Percentiles rank a stretch among this genome's conserved stretches.
Conservation (phyloP, 2,797 vertebrate genomes). For the Sternotherus odoratus region DNA sequence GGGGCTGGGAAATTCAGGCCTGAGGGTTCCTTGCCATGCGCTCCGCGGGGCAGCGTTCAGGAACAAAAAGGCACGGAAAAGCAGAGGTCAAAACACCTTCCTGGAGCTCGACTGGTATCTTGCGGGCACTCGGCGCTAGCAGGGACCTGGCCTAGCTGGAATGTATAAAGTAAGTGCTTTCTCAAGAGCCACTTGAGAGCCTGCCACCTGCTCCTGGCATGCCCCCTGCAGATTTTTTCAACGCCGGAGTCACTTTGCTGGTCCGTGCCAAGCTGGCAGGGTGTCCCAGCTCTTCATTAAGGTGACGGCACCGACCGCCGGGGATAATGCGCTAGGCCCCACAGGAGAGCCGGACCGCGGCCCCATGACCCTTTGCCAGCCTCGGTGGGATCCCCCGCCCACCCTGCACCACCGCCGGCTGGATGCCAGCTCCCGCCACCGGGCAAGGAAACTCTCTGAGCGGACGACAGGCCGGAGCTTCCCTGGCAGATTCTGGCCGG, state of each 20-base stretch:
- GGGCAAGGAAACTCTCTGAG: neutral
- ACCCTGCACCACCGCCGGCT: no score
- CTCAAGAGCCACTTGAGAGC: neutral
- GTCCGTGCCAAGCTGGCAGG: neutral
- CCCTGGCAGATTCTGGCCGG: neutral
- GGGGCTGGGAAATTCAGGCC: no score
- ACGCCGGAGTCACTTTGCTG: no score
- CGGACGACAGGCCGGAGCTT: neutral
- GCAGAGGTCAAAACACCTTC: neutral
- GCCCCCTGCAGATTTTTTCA: neutral
- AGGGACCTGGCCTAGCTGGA: neutral
- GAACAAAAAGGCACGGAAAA: neutral
- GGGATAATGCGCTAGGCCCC: neutral
- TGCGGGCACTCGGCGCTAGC: no score
- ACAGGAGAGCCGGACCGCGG: neutral
- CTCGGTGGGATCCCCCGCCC: no score
- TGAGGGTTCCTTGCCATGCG: no score
- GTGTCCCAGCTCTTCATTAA: neutral
- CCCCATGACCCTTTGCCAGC: neutral
- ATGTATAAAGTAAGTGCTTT: neutral
- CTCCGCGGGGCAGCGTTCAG: no score
- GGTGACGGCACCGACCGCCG: neutral
- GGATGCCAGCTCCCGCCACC: neutral
- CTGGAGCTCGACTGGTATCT: no score
- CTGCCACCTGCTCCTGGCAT: neutral